phyloP scores from a whole-genome alignment of 2,113 vertebrate species.

The Gymnocephalus cernua region DNA sequence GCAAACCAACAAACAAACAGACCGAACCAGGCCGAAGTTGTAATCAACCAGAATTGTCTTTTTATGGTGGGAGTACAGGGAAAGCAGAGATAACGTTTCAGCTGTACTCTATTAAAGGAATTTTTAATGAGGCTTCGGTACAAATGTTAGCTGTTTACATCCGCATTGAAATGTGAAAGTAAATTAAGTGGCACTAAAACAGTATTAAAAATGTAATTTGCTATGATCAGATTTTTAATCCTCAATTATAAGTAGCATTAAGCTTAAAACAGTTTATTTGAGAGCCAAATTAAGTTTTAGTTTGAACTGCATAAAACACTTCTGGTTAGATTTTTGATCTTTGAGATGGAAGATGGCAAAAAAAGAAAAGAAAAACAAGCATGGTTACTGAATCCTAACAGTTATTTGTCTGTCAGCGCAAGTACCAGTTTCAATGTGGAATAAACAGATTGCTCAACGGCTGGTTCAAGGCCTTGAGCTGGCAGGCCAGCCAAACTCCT shows the following conservation, averaged over 20 bases:
- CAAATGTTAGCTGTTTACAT: constrained; percentile 13
- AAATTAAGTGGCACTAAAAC: constrained; percentile 25
- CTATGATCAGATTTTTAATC: constrained; percentile 15
- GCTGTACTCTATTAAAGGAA: not conserved
- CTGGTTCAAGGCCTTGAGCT: constrained; percentile 71
- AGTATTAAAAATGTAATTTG: constrained; percentile 34
- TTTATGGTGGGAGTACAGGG: not conserved
- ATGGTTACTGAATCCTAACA: constrained; percentile 16
- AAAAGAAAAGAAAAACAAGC: constrained; percentile 6
- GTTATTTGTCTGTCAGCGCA: constrained; percentile 53
- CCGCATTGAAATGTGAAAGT: not conserved
- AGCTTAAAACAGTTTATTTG: not conserved
- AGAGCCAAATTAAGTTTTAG: not conserved
- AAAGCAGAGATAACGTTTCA: not conserved
- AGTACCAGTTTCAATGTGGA: constrained; percentile 51
- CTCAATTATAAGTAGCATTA: not conserved
- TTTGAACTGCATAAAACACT: not conserved
- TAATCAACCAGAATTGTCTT: not conserved
- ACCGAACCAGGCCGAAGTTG: not conserved
- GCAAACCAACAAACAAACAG: no score
- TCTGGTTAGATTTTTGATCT: constrained; percentile 1
- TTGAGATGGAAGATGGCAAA: constrained; percentile 1
- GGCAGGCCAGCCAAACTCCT: constrained; percentile 48
- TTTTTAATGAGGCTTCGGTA: not conserved
- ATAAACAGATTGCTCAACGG: constrained; percentile 76